Percentiles rank a stretch among this genome's conserved stretches.
phyloP scores from a whole-genome alignment of 2,888 invertebrate species.

The Eristalinus aeneus region DNA sequence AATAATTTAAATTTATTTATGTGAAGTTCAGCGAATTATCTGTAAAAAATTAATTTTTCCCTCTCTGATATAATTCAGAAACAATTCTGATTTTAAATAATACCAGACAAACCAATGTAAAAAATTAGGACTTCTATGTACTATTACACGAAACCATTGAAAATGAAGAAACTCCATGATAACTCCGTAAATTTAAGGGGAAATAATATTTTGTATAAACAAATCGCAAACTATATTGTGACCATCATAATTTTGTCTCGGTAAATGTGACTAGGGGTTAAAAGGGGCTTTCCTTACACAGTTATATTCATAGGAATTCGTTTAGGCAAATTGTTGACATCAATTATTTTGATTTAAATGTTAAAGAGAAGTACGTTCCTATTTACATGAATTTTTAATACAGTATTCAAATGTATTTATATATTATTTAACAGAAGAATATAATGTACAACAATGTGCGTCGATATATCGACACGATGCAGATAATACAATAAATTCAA shows the following conservation, averaged over 20 bases:
- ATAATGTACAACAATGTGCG: background rate
- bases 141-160: too few relatives aligned
- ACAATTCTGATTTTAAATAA: too few relatives aligned
- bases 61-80: too few relatives aligned
- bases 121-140: too few relatives aligned
- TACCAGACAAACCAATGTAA: too few relatives aligned
- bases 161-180: too few relatives aligned
- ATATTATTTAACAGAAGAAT: background rate
- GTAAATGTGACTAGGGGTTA: background rate
- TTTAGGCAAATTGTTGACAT: background rate
- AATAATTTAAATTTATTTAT: too few relatives aligned
- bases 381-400: slow-evolving; percentile 6
- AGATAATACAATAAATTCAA: background rate
- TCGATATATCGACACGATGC: background rate
- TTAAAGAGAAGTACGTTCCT: background rate
- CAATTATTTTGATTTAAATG: background rate
- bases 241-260: background rate
- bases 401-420: background rate
- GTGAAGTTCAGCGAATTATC: too few relatives aligned
- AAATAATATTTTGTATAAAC: too few relatives aligned
- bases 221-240: background rate
- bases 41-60: too few relatives aligned
- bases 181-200: too few relatives aligned
- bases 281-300: background rate
- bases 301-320: background rate